Evolutionary conservation across 1,140 invertebrate species (phyloP).

Genomic region (Prorops nasuta): DNA sequence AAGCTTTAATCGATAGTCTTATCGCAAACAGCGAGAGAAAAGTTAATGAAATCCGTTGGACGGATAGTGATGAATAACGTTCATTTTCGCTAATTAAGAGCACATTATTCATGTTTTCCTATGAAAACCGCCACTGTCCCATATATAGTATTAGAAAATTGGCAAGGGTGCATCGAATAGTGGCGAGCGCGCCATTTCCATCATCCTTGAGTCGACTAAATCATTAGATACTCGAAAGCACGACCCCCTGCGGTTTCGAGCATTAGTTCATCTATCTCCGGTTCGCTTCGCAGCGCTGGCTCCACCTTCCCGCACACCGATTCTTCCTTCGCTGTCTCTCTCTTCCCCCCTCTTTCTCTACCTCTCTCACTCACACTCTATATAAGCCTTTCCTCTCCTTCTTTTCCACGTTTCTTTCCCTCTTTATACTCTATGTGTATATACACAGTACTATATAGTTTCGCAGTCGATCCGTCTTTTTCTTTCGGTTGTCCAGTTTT

Average conservation of each 20-base stretch:
- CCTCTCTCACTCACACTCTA: conserved; percentile 17
- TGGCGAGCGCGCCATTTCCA: too few relatives aligned
- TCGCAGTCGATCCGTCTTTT: conserved; percentile 17
- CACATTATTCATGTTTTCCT: too few relatives aligned
- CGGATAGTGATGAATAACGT: too few relatives aligned
- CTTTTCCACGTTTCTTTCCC: conserved; percentile 9
- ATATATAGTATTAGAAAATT: too few relatives aligned
- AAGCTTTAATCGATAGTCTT: too few relatives aligned
- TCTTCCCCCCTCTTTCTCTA: not conserved
- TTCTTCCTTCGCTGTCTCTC: conserved; percentile 10
- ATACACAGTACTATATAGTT: too few relatives aligned
- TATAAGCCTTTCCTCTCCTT: conserved; percentile 15
- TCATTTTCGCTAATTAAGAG: too few relatives aligned
- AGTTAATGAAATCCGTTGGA: too few relatives aligned
- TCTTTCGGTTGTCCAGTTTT: conserved; percentile 26
- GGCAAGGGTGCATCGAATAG: too few relatives aligned
- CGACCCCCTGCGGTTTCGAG: conserved; percentile 44
- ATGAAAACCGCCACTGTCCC: too few relatives aligned
- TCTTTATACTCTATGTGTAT: conserved; percentile 10
- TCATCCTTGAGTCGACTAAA: conserved; percentile 45
- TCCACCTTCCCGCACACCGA: conserved; percentile 18
- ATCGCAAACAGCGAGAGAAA: too few relatives aligned
- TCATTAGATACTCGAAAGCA: conserved; percentile 52
- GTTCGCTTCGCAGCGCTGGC: conserved; percentile 40
- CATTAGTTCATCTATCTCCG: conserved; percentile 55